Evolutionary conservation across 2,113 vertebrate species (phyloP).

Genomic region (Psittacula cyanocephala): DNA sequence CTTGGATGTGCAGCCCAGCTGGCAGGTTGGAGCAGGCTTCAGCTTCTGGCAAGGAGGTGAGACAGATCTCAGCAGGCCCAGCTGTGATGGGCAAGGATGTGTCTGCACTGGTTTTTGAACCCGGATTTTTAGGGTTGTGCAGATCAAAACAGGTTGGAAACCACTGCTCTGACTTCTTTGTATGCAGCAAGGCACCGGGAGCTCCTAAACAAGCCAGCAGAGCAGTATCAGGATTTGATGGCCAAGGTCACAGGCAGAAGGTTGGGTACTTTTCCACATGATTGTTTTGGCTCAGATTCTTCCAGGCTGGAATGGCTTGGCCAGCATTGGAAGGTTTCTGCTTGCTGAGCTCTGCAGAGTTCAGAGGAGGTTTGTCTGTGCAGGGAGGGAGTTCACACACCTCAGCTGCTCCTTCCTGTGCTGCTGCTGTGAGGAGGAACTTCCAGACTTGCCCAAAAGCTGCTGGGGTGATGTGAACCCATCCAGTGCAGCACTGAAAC

Average conservation of each 20-base stretch:
- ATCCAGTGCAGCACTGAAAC: not conserved
- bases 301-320: constrained; percentile 10
- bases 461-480: not conserved
- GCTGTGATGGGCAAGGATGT: constrained; percentile 34
- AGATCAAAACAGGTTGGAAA: not conserved
- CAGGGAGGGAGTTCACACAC: not conserved
- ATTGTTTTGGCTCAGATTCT: constrained; percentile 20
- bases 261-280: constrained; percentile 38
- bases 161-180: not conserved
- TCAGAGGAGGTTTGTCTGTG: not conserved
- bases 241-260: not conserved
- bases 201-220: not conserved
- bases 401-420: not conserved
- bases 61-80: constrained; percentile 56
- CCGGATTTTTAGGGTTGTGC: not conserved
- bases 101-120: not conserved
- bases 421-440: not conserved
- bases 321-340: not conserved
- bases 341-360: not conserved
- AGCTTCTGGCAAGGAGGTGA: constrained; percentile 33
- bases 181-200: not conserved
- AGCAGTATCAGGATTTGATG: not conserved
- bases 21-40: not conserved
- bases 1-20: constrained; percentile 22
- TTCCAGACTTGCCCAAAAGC: not conserved